Evolutionary conservation across 1,140 invertebrate genomes (phyloP), one percentile per base, ranked within the genome.

Genomic region (Camponotus vicinus): DNA sequence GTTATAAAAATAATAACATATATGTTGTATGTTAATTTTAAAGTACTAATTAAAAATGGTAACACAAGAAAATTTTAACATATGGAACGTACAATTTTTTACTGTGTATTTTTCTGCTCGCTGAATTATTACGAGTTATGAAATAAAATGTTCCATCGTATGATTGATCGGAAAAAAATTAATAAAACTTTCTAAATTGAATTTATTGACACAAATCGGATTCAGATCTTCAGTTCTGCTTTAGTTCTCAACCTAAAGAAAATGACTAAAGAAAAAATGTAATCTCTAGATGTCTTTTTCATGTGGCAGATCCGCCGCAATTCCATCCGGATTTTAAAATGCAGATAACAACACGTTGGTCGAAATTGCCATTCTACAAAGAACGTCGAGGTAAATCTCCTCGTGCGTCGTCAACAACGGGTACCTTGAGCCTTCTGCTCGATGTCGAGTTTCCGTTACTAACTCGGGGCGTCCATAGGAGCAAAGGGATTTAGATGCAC

Each of bases 291-390:
- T 1, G 18, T 45, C 21, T 3, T 34, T 11, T 52, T 79, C 61
- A 61, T 37, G 13, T 11, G 42, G 32, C 61, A n/a, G 21, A 64
- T 32, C 9, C 1, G n/a, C 34, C 37, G 76, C 87, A 86, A 85
- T 91, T 88, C 78, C 66, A 83, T 67, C 27, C 11, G 32, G 18
- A 87, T 89, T 90, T 84, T 85, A 86, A 89, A 91, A 91, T 85
- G 76, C 70, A 85, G 87, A 80, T 88, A 83, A 85, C 85, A 61
- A 69, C 84, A 73, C 85, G 85, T 90, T 89, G 86, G 61, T 45
- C 59, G 78, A 86, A 86, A 90, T 92, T 91, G 88, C 85, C 87
- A 86, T 92, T 71, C 90, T 86, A 85, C 86, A 78, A 73, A 71
- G 76, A 55, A 63, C 15, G 9, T n/a, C 59, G 42, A 18, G 34